Percentiles rank a stretch among this genome's conserved stretches.
Conservation (phyloP, 2,797 vertebrate genomes). For the Myotis planiceps region DNA sequence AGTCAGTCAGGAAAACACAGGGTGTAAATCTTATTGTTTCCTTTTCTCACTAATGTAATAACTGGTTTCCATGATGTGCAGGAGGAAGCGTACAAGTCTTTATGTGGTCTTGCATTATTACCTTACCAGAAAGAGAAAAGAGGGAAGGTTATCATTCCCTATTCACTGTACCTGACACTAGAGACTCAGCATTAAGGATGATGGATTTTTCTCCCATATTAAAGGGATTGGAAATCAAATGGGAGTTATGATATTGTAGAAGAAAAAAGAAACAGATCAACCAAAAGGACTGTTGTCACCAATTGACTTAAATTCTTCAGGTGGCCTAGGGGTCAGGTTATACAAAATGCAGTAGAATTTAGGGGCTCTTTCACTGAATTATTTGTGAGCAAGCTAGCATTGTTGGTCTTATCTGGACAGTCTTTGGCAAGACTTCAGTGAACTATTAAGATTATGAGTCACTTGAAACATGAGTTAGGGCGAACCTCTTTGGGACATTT, state of each 20-base stretch:
- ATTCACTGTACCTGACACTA: background rate
- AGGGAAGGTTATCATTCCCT: background rate
- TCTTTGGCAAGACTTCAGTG: constrained; percentile 31
- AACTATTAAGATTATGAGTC: constrained; percentile 18
- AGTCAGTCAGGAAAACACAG: constrained; percentile 41
- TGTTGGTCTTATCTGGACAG: background rate
- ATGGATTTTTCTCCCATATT: constrained; percentile 28
- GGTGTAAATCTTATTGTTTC: background rate
- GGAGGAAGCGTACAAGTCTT: constrained; percentile 7
- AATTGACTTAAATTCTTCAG: constrained; percentile 46
- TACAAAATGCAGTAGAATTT: background rate
- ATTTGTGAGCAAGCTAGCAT: constrained; percentile 3
- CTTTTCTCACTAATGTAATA: constrained; percentile 12
- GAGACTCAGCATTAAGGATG: background rate
- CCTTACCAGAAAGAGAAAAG: background rate
- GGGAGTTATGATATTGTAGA: background rate
- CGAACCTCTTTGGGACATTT: background rate
- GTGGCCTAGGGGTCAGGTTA: constrained; percentile 16
- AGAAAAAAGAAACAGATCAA: constrained; percentile 2
- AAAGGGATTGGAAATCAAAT: background rate
- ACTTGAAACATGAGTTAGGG: background rate
- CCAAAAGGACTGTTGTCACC: constrained; percentile 13
- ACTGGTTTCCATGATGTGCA: background rate
- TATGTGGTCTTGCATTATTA: constrained; percentile 23
- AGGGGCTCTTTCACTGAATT: background rate